Evolutionary conservation across 2,888 invertebrate species (phyloP).

Genomic region (Lochmaea capreae): DNA sequence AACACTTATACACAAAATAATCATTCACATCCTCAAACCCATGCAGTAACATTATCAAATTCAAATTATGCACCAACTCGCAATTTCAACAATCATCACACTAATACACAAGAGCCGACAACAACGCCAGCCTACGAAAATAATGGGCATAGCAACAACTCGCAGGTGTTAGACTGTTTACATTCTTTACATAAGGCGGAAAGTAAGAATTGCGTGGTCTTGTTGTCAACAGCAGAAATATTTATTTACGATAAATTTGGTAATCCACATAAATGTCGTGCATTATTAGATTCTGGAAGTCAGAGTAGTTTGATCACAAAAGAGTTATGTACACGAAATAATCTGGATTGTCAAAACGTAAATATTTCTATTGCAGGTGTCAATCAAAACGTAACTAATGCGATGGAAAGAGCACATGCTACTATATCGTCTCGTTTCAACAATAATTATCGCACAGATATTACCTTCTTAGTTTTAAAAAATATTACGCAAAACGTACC

Average conservation of each 20-base stretch:
- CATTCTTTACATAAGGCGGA: too few relatives aligned
- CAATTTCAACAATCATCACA: too few relatives aligned
- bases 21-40: too few relatives aligned
- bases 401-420: background rate
- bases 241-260: conserved; percentile 1
- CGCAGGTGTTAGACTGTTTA: too few relatives aligned
- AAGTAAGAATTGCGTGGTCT: background rate
- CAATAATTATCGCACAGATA: conserved; percentile 13
- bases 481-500: conserved; percentile 17
- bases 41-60: background rate
- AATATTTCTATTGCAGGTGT: conserved; percentile 8
- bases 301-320: conserved; percentile 18
- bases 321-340: conserved; percentile 1
- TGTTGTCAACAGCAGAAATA: conserved; percentile 7
- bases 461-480: conserved; percentile 10
- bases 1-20: background rate
- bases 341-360: background rate
- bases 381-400: background rate
- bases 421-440: conserved; percentile 2
- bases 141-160: too few relatives aligned
- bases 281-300: conserved; percentile 18
- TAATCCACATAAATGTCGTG: conserved; percentile 10
- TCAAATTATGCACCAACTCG: too few relatives aligned
- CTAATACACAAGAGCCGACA: too few relatives aligned
- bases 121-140: too few relatives aligned